Evolutionary conservation across 2,113 vertebrate species (phyloP).

Genomic region (Pandion haliaetus): DNA sequence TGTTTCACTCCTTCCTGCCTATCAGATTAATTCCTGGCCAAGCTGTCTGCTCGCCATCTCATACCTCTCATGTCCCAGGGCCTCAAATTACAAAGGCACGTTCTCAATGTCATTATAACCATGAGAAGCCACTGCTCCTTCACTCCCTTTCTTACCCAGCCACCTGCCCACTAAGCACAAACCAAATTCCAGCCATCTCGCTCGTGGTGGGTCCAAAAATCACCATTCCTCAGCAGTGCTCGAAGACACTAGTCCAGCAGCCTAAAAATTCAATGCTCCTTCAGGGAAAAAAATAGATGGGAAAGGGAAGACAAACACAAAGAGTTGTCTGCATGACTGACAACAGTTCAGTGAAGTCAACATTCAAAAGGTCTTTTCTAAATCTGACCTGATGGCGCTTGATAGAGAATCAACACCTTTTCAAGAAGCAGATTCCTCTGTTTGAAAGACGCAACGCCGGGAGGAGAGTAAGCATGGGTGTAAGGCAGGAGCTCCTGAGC

Average conservation of each 20-base stretch:
- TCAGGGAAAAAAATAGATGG: not conserved
- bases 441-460: not conserved
- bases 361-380: not conserved
- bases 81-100: not conserved
- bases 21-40: not conserved
- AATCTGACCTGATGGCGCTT: not conserved
- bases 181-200: not conserved
- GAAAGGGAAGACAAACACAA: not conserved
- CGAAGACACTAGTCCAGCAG: not conserved
- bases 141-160: not conserved
- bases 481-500: not conserved
- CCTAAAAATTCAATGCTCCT: not conserved
- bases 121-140: not conserved
- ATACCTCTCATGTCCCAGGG: not conserved
- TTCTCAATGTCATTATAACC: not conserved
- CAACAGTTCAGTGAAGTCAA: not conserved
- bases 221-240: not conserved
- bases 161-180: not conserved
- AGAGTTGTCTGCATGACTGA: rapidly evolving
- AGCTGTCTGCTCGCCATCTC: not conserved
- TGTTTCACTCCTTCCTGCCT: not conserved
- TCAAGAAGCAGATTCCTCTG: not conserved
- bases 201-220: rapidly evolving
- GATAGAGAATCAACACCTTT: not conserved
- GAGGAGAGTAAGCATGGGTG: not conserved